Evolutionary conservation across 2,113 vertebrate species (phyloP), one percentile per base, ranked within the genome.

Genomic region (human): DNA sequence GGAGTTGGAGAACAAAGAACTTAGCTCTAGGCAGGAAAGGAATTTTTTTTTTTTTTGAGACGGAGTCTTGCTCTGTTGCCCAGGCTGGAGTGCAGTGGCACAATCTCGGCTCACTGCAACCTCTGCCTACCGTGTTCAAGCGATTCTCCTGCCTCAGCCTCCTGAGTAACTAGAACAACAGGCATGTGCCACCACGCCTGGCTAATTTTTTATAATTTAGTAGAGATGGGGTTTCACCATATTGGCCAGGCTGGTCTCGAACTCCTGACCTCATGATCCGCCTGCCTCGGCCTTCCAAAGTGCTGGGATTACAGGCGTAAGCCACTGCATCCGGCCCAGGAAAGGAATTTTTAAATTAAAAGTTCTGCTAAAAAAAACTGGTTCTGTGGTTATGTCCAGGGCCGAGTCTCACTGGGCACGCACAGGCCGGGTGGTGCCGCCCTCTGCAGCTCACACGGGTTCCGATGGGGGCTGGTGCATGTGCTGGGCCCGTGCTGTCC

Each of bases 331-430:
- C 32, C 1, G 7, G 32, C 32, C 66, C 20, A 55, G 17, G 59
- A 73, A 78, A 48, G 45, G 14, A 18, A 7, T 76, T 30, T 40
- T 75, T 43, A 13, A 12, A 13, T 20, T 20, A 6, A 11, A 8
- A 30, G 14, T 17, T 25, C 32, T 48, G 38, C 9, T 9, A 9
- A 4, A 3, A 23, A 23, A 48, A 4, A 5, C 22, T 55, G 10
- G 6, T 73, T 30, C 13, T 40, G 38, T 16, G 8, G 3, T n/a
- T 57, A 18, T n/a, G 14, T 68, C 10, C 50, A 4, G 27, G 91
- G 8, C 6, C 0, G 3, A 68, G 3, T 55, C n/a, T 72, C 0
- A 1, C 70, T 6, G 8, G 35, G 14, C 16, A 2, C 8, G 0
- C 43, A 3, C 10, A 4, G 57, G 27, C 18, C 1, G 1, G 72